Evolutionary conservation across 2,113 vertebrate genomes (phyloP).

Genomic region (Solea solea): DNA sequence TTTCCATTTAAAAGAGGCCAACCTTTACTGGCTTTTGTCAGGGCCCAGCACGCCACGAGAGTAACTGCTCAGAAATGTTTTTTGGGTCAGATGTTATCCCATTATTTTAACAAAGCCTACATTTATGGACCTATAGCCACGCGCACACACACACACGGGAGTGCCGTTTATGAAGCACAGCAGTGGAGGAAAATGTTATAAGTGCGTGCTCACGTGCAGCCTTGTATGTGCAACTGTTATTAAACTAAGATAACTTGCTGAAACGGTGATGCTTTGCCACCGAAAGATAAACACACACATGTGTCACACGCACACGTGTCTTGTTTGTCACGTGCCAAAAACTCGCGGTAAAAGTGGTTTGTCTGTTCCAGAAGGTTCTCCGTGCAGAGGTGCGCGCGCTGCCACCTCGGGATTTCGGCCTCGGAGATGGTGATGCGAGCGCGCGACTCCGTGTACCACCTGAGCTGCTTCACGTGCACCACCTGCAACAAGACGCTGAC

Average conservation of each 20-base stretch:
- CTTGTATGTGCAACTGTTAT: no score
- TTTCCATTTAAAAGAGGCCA: neutral
- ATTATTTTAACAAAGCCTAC: neutral
- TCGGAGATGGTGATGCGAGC: conserved; percentile 99
- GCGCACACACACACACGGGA: no score
- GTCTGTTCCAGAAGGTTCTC: conserved; percentile 98
- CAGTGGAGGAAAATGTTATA: no score
- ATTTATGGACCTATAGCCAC: neutral
- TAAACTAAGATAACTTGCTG: no score
- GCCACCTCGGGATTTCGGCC: conserved; percentile 99
- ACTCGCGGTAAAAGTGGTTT: neutral
- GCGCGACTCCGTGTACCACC: conserved; percentile 97
- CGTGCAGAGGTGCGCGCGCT: conserved; percentile 99
- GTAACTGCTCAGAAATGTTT: neutral
- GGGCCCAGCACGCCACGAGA: neutral
- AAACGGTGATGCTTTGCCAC: no score
- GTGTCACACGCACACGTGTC: neutral
- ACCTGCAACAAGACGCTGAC: conserved; percentile 98
- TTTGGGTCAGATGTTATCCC: neutral
- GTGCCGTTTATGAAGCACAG: neutral
- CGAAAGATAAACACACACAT: neutral
- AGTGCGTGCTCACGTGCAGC: no score
- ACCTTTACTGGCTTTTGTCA: neutral
- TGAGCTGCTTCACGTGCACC: conserved; percentile 99
- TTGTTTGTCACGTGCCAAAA: neutral